Evolutionary conservation across 2,113 vertebrate genomes (phyloP).

Genomic region (Emydura subglobosa): DNA sequence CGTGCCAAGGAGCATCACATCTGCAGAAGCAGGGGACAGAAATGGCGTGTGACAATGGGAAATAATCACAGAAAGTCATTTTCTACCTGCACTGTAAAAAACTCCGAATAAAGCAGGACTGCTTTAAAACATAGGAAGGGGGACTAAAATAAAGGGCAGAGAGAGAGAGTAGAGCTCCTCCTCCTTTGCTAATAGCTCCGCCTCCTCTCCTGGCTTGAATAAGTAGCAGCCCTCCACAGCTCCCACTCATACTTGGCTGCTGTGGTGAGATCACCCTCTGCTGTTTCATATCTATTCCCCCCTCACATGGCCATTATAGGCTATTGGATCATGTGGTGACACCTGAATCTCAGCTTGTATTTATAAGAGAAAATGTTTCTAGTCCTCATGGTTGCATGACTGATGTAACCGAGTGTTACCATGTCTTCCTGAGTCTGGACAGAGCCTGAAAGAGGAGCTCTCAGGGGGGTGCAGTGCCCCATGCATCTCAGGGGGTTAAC

Average conservation of each 20-base stretch:
- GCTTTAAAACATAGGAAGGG: not conserved
- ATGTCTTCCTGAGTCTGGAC: not conserved
- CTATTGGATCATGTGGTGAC: not conserved
- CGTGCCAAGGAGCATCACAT: not conserved
- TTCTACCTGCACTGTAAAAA: not conserved
- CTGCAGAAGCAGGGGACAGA: not conserved
- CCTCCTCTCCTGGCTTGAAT: not conserved
- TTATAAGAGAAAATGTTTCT: not conserved
- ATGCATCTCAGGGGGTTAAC: too few relatives aligned
- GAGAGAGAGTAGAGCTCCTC: not conserved
- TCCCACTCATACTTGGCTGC: not conserved
- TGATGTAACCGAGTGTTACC: not conserved
- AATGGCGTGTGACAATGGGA: not conserved
- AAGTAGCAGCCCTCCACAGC: not conserved
- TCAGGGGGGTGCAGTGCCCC: accelerated
- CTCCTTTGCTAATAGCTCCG: accelerated
- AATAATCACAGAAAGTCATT: not conserved
- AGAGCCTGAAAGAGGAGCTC: not conserved
- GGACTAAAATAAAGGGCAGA: not conserved
- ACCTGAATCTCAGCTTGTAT: not conserved
- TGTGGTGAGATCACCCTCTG: accelerated
- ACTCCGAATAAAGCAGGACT: not conserved
- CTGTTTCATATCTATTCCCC: not conserved
- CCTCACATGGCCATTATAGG: not conserved
- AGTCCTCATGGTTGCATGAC: not conserved